Conservation (phyloP, 2,113 vertebrate species). For the Pachycephala philippinensis region DNA sequence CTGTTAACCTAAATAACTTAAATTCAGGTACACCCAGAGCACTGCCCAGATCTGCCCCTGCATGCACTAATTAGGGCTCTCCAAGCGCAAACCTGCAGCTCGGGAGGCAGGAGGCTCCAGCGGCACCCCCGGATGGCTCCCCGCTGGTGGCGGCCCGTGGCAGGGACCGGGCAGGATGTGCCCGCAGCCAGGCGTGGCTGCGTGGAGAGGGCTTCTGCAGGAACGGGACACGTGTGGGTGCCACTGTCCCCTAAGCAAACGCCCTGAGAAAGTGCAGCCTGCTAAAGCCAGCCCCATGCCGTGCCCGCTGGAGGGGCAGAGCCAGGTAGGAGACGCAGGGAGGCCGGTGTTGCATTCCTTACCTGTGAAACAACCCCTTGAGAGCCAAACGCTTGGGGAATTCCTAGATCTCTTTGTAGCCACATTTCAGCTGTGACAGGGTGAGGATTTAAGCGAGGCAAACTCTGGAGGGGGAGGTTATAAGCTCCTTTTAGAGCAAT, state of each 20-base stretch:
- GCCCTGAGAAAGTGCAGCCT: background rate
- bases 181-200: rapidly evolving
- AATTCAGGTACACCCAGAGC: slow-evolving; percentile 6
- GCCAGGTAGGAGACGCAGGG: background rate
- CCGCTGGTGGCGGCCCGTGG: background rate
- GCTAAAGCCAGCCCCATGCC: rapidly evolving
- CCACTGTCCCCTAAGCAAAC: rapidly evolving
- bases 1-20: slow-evolving; percentile 30
- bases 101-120: background rate
- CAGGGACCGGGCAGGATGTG: rapidly evolving
- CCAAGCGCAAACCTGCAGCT: background rate
- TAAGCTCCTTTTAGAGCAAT: background rate
- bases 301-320: background rate
- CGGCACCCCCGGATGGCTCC: background rate
- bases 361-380: background rate
- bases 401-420: background rate
- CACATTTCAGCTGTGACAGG: background rate
- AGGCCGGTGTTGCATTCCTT: background rate
- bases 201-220: background rate
- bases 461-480: background rate
- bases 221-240: background rate
- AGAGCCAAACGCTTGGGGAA: background rate
- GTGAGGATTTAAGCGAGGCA: background rate
- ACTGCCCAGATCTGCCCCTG: slow-evolving; percentile 61
- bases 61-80: background rate